Evolutionary conservation across 2,888 invertebrate species (phyloP).

Genomic region (Agriopis leucophaearia): DNA sequence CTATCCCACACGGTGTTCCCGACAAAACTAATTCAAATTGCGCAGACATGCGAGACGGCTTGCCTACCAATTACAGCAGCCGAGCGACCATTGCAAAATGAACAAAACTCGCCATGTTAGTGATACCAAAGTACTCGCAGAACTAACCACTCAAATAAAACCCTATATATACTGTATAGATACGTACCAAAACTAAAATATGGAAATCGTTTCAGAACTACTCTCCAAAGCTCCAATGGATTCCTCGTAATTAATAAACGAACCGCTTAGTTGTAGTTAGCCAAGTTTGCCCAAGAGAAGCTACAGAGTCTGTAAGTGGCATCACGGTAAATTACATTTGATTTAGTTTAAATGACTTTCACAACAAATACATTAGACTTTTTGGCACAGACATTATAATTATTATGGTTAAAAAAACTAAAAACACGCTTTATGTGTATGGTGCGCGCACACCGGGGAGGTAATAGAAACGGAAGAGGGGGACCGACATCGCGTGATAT

Average conservation of each 20-base stretch:
- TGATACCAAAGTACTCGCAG: conserved; percentile 33
- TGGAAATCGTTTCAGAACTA: conserved; percentile 44
- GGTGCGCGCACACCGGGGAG: no score
- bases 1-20: conserved; percentile 15
- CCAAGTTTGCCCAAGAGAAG: conserved; percentile 47
- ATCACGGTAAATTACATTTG: conserved; percentile 45
- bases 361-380: conserved; percentile 25
- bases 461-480: no score
- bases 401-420: background rate
- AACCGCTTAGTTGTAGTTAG: conserved; percentile 48
- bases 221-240: conserved; percentile 41
- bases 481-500: no score
- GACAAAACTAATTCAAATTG: conserved; percentile 60
- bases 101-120: conserved; percentile 35
- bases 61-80: conserved; percentile 50
- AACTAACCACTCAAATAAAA: conserved; percentile 39
- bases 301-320: conserved; percentile 47
- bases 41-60: conserved; percentile 45
- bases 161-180: conserved; percentile 26
- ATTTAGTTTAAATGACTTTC: conserved; percentile 42
- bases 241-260: conserved; percentile 49
- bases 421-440: background rate
- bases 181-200: conserved; percentile 35
- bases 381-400: conserved; percentile 1
- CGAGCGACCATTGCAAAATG: conserved; percentile 39